phyloP scores from a whole-genome alignment of 1,140 invertebrate genomes.

The Cryptotermes secundus region DNA sequence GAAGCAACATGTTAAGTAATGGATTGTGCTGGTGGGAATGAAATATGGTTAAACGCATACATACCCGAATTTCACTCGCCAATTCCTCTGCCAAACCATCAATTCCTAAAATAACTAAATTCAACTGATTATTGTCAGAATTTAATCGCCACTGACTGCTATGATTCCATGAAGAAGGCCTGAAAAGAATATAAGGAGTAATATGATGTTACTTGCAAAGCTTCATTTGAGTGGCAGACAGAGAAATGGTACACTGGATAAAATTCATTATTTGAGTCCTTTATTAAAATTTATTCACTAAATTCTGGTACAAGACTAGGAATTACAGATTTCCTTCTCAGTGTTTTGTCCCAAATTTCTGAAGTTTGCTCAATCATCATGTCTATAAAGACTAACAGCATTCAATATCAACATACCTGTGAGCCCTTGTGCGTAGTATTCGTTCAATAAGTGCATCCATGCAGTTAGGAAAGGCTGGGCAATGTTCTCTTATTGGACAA shows the following conservation, averaged over 20 bases:
- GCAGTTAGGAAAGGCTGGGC: slow-evolving; percentile 86
- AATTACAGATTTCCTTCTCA: no score
- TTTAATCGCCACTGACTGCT: slow-evolving; percentile 66
- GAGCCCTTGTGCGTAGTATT: slow-evolving; percentile 68
- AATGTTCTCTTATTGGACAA: slow-evolving; percentile 91
- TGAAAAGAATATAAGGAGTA: slow-evolving; percentile 41
- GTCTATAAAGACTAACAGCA: no score
- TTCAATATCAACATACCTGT: slow-evolving; percentile 51
- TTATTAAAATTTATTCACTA: no score
- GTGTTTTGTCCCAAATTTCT: no score
- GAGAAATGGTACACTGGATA: no score
- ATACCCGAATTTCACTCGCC: slow-evolving; percentile 72
- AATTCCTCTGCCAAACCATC: slow-evolving; percentile 77
- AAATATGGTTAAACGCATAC: slow-evolving; percentile 37
- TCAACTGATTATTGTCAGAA: slow-evolving; percentile 68
- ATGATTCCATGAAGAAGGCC: slow-evolving; percentile 66
- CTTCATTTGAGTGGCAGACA: background rate
- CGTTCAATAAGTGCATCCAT: slow-evolving; percentile 83
- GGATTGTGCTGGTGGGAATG: background rate
- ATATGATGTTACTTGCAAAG: background rate
- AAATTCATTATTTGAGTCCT: no score
- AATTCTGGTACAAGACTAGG: no score
- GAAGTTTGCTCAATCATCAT: no score
- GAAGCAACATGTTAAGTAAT: background rate
- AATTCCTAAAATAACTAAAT: slow-evolving; percentile 72